phyloP scores from a whole-genome alignment of 2,888 invertebrate species.

The Oscheius sp. region DNA sequence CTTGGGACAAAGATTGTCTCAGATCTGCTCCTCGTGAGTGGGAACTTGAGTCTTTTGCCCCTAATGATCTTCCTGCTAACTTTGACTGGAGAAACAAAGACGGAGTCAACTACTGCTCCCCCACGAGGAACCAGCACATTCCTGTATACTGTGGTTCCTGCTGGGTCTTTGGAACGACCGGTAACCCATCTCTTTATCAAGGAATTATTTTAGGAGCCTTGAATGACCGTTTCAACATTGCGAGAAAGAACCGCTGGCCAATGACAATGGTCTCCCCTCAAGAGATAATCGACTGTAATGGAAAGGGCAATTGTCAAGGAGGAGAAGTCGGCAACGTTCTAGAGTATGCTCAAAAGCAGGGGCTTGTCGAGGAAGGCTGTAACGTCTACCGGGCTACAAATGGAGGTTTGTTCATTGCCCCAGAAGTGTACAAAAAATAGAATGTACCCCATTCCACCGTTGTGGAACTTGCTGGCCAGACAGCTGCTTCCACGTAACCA shows the following conservation, averaged over 20 bases:
- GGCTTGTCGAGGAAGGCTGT: slow-evolving; percentile 74
- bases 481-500: slow-evolving; percentile 71
- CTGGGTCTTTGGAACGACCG: slow-evolving; percentile 74
- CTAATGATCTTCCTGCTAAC: slow-evolving; percentile 64
- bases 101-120: slow-evolving; percentile 72
- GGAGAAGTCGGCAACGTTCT: slow-evolving; percentile 71
- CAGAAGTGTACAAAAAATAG: too few species aligned
- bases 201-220: slow-evolving; percentile 69
- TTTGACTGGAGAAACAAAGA: slow-evolving; percentile 73
- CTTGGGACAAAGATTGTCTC: background rate
- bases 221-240: slow-evolving; percentile 74
- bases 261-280: slow-evolving; percentile 72
- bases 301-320: slow-evolving; percentile 72
- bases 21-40: slow-evolving; percentile 57
- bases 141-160: slow-evolving; percentile 74
- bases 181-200: slow-evolving; percentile 18
- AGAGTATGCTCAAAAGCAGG: slow-evolving; percentile 72
- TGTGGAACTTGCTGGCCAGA: slow-evolving; percentile 73
- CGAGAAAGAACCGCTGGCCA: slow-evolving; percentile 73
- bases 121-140: slow-evolving; percentile 73
- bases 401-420: slow-evolving; percentile 71
- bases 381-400: slow-evolving; percentile 74
- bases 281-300: slow-evolving; percentile 73
- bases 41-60: slow-evolving; percentile 59
- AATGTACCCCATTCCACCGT: slow-evolving; percentile 70